Percentiles rank a stretch among this genome's conserved stretches.
Conservation (phyloP, 2,888 invertebrate genomes). For the Chymomyza procnemis region DNA sequence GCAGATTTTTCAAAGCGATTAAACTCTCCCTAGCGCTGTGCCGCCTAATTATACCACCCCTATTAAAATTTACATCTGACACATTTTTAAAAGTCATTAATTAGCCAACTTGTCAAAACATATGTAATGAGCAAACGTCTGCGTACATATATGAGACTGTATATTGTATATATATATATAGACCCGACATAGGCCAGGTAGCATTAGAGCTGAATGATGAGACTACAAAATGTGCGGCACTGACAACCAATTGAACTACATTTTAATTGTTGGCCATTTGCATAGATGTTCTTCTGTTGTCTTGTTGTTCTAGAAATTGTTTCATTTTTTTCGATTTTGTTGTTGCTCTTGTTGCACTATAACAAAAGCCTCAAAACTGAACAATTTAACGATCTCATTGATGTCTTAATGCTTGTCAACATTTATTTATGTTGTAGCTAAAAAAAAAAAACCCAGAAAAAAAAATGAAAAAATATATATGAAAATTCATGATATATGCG, state of each 20-base stretch:
- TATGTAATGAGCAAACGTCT: neutral
- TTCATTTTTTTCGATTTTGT: neutral
- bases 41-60: neutral
- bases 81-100: neutral
- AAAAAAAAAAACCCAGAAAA: neutral
- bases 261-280: slow-evolving; percentile 66
- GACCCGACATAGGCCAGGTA: slow-evolving; percentile 25
- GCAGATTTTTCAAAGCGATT: too few species aligned
- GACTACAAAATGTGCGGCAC: slow-evolving; percentile 44
- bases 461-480: neutral
- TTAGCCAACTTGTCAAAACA: neutral
- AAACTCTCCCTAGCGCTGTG: neutral
- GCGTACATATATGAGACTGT: neutral
- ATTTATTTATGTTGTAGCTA: slow-evolving; percentile 19
- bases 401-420: slow-evolving; percentile 59
- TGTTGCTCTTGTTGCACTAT: slow-evolving; percentile 9
- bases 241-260: slow-evolving; percentile 60
- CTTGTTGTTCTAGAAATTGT: neutral
- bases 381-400: slow-evolving; percentile 57
- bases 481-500: slow-evolving; percentile 40
- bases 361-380: slow-evolving; percentile 38
- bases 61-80: neutral
- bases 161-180: neutral
- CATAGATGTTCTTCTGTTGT: slow-evolving; percentile 29
- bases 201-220: slow-evolving; percentile 23